Base-by-base conservation (phyloP, 2,113 vertebrate species). In the Geococcyx californianus region DNA sequence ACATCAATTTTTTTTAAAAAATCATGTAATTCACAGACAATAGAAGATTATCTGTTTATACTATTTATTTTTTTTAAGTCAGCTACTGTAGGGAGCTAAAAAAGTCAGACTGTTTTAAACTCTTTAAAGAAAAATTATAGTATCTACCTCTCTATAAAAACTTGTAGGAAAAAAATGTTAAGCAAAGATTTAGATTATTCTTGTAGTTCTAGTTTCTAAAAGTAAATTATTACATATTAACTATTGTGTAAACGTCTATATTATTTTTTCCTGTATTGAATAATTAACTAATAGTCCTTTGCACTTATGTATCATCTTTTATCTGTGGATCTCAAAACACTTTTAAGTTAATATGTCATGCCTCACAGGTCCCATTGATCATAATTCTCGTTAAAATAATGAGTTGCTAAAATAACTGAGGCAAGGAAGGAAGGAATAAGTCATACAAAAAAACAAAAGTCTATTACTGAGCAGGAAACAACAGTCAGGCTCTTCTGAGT, bases 291-390 rank as follows among this genome's bases (percentile, higher is more conserved):
- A 82, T 42, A 89, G 72, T 85, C 84, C 70, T 95, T 88, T 82
- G 23, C 63, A 55, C 56, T 44, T 85, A 49, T 29, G 28, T 36
- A 62, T 89, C 34, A 73, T 78, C 62, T 90, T 96, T 89, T 93
- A 94, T 87, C 82, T 94, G 91, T 47, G 78, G 94, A 95, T 95
- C 91, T 87, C 72, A 96, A 94, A 92, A 84, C 77, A 87, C 66
- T 68, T 67, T 56, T 77, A 47, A 44, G 13, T 33, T 45, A 85
- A 77, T 87, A 80, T 68, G 24, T 38, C 54, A 18, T 52, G n/a
- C 18, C 59, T 82, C 45, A 45, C 40, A 77, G 29, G 42, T 58
- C 34, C 20, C 59, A 74, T 7, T 16, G 11, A 44, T 59, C 17
- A 64, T 60, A 81, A 74, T 38, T 88, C 38, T 83, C 8, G 44